Percentiles rank a stretch among this genome's conserved stretches.
phyloP scores from a whole-genome alignment of 2,113 vertebrate genomes.

The Prinia subflava region DNA sequence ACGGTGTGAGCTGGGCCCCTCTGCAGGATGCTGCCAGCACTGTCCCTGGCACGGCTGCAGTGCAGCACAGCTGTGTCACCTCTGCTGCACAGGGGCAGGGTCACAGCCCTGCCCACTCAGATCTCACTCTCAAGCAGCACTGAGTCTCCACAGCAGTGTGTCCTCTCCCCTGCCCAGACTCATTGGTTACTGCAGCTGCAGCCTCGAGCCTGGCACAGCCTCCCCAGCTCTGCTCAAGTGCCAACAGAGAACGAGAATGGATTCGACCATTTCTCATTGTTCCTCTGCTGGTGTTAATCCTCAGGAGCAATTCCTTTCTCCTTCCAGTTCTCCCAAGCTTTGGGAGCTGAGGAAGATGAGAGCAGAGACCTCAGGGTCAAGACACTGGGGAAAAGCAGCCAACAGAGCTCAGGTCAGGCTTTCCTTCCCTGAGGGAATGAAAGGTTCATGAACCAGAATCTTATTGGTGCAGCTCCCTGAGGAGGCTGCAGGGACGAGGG shows the following conservation, averaged over 20 bases:
- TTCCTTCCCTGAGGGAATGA: not conserved
- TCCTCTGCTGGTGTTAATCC: not conserved
- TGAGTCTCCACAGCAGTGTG: fast-evolving
- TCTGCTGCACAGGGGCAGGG: no score
- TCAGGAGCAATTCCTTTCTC: not conserved
- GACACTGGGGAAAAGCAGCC: not conserved
- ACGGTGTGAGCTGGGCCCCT: no score
- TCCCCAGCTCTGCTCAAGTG: not conserved
- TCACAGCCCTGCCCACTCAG: not conserved
- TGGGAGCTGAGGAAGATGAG: not conserved
- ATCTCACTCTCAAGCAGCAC: not conserved
- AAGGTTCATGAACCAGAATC: not conserved
- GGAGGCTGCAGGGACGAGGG: not conserved
- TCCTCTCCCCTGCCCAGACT: not conserved
- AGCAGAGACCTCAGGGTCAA: not conserved
- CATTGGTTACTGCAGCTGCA: fast-evolving
- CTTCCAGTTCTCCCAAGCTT: not conserved
- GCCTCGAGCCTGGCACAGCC: not conserved
- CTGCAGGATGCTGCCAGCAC: not conserved
- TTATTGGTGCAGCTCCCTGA: not conserved
- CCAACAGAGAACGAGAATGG: not conserved
- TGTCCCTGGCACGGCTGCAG: not conserved
- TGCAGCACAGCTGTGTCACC: not conserved
- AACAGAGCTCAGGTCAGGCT: not conserved
- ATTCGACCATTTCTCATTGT: not conserved